A percentile compares a stretch with the other conserved stretches of the same genome.
These are phyloP conservation scores for Anastatus disparis DNA, from an alignment of 1,140 invertebrate genomes.

Conservation along the genomic window DNA sequence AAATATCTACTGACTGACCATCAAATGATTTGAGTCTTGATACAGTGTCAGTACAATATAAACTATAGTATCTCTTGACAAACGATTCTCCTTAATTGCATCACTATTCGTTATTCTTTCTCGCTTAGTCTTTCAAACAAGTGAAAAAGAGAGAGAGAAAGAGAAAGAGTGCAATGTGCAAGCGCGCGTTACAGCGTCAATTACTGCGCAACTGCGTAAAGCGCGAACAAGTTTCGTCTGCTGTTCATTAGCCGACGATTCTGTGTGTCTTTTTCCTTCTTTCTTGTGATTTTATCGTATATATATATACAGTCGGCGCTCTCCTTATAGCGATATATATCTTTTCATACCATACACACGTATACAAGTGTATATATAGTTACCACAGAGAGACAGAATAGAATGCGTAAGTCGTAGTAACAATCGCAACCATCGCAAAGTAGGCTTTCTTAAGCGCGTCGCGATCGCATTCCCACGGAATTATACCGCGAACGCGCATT, in stretches of 20 bases:
- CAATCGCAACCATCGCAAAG: neutral
- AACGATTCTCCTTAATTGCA: slow-evolving; percentile 50
- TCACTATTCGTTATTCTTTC: slow-evolving; percentile 33
- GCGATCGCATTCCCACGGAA: slow-evolving; percentile 50
- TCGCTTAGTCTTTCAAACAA: slow-evolving; percentile 15
- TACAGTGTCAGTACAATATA: neutral
- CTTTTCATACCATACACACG: too few relatives aligned
- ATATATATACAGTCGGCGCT: too few relatives aligned
- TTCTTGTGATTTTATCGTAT: slow-evolving; percentile 50
- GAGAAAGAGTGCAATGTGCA: too few relatives aligned
- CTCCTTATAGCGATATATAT: too few relatives aligned
- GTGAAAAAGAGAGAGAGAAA: slow-evolving; percentile 42
- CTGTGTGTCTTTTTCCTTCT: slow-evolving; percentile 4
- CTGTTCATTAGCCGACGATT: neutral
- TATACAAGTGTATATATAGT: neutral
- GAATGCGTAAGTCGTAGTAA: neutral
- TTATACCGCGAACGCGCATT: slow-evolving; percentile 35
- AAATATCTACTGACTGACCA: neutral
- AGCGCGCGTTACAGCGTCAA: slow-evolving; percentile 54
- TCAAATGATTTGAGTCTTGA: neutral
- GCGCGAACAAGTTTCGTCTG: slow-evolving; percentile 47
- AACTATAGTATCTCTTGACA: neutral
- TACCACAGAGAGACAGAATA: neutral
- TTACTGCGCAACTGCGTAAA: slow-evolving; percentile 47
- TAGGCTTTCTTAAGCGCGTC: slow-evolving; percentile 5